These are phyloP conservation scores for Bombus cullumanus DNA, from an alignment of 1,140 invertebrate species.

Conservation along the genomic window DNA sequence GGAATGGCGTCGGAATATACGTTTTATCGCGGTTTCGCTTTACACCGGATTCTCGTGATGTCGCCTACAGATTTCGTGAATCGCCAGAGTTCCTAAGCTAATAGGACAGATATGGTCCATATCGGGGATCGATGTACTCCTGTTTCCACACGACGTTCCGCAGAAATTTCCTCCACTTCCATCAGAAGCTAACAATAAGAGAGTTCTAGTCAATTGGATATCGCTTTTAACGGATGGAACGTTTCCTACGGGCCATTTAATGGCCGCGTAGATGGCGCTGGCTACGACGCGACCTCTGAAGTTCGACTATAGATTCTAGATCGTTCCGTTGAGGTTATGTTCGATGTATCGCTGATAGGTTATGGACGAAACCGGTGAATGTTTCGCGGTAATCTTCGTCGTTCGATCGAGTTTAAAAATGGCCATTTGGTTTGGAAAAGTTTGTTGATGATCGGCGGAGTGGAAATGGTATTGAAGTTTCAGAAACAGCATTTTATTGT, in stretches of 20 bases:
- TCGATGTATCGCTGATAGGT: background rate
- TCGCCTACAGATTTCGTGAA: conserved; percentile 48
- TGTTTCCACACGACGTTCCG: no score
- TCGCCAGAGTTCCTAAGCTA: conserved; percentile 21
- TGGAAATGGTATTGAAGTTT: background rate
- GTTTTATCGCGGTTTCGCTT: conserved; percentile 35
- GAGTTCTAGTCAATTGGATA: background rate
- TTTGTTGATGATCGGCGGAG: background rate
- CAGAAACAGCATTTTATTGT: background rate
- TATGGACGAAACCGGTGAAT: background rate
- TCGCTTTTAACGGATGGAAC: conserved; percentile 7
- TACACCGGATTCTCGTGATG: conserved; percentile 8
- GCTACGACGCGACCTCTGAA: background rate
- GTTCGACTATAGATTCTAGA: background rate
- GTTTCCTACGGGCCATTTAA: conserved; percentile 7
- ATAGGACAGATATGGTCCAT: conserved; percentile 50
- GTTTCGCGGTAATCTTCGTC: background rate
- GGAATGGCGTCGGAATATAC: conserved; percentile 5
- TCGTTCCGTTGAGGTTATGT: background rate
- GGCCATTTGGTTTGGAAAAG: background rate
- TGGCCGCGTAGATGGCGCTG: background rate
- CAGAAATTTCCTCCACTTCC: background rate
- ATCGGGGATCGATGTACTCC: conserved; percentile 33
- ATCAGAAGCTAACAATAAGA: background rate
- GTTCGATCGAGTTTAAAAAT: background rate